A percentile compares a stretch with the other conserved stretches of the same genome.
Evolutionary conservation across 2,888 invertebrate species (phyloP).

Genomic region (Aphodius granarius): DNA sequence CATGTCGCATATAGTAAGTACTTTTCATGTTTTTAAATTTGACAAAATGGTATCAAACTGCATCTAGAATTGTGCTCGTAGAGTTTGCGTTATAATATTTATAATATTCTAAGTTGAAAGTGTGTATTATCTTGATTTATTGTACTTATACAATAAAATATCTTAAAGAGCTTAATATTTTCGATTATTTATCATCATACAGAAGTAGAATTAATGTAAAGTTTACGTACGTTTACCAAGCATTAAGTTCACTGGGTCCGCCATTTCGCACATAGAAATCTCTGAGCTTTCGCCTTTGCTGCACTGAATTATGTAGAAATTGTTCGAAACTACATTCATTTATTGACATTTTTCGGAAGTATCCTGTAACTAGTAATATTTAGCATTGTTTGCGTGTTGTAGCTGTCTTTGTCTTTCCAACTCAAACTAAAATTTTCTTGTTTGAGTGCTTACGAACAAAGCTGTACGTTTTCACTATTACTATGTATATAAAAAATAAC

Average conservation of each 20-base stretch:
- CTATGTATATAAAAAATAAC: no score
- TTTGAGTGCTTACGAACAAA: no score
- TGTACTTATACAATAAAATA: background rate
- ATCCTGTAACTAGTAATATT: background rate
- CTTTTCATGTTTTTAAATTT: background rate
- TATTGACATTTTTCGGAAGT: background rate
- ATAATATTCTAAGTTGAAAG: no score
- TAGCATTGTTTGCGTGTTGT: background rate
- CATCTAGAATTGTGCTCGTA: no score
- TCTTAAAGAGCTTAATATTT: background rate
- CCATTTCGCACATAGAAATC: background rate
- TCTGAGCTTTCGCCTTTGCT: background rate
- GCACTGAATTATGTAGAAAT: background rate
- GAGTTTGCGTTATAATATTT: no score
- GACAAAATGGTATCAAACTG: no score
- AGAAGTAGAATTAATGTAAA: background rate
- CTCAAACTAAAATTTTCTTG: no score
- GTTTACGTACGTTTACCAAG: background rate
- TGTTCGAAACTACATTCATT: background rate
- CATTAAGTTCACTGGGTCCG: background rate
- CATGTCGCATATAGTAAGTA: slow-evolving; percentile 79
- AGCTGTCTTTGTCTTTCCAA: no score
- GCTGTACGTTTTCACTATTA: no score
- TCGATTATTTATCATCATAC: background rate
- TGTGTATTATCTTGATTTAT: background rate